phyloP scores from a whole-genome alignment of 2,113 vertebrate species.

The Oplegnathus fasciatus region DNA sequence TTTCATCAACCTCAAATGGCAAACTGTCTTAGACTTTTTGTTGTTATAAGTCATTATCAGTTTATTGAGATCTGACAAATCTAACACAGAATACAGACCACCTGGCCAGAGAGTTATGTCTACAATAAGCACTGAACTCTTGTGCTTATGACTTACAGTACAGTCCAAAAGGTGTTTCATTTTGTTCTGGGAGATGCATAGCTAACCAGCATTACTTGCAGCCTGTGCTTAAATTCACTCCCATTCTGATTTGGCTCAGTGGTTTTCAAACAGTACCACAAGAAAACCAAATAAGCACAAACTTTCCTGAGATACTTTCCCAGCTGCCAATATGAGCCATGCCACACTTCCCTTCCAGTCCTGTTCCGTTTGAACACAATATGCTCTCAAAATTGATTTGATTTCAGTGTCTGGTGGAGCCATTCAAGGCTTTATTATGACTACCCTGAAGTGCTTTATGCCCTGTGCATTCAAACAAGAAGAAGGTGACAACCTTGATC shows the following conservation, averaged over 20 bases:
- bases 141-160: not conserved
- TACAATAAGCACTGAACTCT: not conserved
- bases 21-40: not conserved
- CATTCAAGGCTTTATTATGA: too few species aligned
- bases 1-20: not conserved
- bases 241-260: not conserved
- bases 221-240: not conserved
- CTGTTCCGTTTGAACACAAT: too few species aligned
- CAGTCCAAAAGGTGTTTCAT: not conserved
- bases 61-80: not conserved
- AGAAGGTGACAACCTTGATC: too few species aligned
- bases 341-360: too few species aligned
- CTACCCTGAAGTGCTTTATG: too few species aligned
- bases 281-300: conserved; percentile 3
- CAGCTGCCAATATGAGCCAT: not conserved
- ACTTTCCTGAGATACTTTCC: conserved; percentile 7
- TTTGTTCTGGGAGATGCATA: not conserved
- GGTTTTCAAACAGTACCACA: not conserved
- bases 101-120: not conserved
- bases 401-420: too few species aligned
- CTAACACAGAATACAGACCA: not conserved
- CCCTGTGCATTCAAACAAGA: too few species aligned
- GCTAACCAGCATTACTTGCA: conserved; percentile 9
- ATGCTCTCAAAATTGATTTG: too few species aligned
- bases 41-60: not conserved